Evolutionary conservation across 2,888 invertebrate species (phyloP).

Genomic region (Leptothorax acervorum): DNA sequence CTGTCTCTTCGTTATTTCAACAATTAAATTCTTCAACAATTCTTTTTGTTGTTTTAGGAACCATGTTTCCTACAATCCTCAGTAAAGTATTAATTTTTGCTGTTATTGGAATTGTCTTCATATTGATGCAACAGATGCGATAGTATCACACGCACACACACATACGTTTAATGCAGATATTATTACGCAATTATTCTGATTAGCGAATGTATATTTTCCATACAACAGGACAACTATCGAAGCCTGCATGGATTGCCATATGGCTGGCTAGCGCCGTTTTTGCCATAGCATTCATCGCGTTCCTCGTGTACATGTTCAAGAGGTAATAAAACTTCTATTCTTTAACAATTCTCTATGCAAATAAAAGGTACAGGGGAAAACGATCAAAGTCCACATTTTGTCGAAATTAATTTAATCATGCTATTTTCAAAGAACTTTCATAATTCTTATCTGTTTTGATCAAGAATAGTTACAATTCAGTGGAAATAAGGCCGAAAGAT

Average conservation of each 20-base stretch:
- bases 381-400: too few relatives aligned
- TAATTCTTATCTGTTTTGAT: too few relatives aligned
- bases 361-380: neutral
- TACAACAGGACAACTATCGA: slow-evolving; percentile 79
- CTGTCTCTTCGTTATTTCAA: neutral
- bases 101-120: neutral
- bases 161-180: neutral
- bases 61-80: neutral
- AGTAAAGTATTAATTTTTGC: neutral
- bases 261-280: slow-evolving; percentile 79
- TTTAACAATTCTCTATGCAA: neutral
- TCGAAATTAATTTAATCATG: too few relatives aligned
- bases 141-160: neutral
- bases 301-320: slow-evolving; percentile 79
- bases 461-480: too few relatives aligned
- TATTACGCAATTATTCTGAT: neutral
- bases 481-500: too few relatives aligned
- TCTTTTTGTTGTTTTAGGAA: neutral
- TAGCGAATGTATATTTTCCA: slow-evolving; percentile 20
- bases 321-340: slow-evolving; percentile 70
- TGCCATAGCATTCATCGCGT: slow-evolving; percentile 74
- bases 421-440: too few relatives aligned
- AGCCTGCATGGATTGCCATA: slow-evolving; percentile 76
- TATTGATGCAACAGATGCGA: neutral
- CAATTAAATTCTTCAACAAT: too few relatives aligned